These are phyloP conservation scores for Leuciscus waleckii DNA, from an alignment of 2,797 vertebrate genomes.

Conservation along the genomic window DNA sequence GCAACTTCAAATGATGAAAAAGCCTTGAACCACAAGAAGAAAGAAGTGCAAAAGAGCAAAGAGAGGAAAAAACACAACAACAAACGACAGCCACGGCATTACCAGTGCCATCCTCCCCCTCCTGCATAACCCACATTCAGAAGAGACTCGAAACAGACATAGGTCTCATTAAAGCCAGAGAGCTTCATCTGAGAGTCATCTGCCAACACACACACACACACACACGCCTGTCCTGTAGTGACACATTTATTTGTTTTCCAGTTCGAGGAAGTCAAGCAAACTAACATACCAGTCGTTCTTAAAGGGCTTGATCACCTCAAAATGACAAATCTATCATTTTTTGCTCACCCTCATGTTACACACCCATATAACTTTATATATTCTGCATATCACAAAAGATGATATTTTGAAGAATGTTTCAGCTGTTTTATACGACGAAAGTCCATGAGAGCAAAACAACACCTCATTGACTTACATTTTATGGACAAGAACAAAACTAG, in stretches of 20 bases:
- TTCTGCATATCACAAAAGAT: neutral
- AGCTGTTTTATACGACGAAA: neutral
- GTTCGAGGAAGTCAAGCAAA: neutral
- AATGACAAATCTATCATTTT: neutral
- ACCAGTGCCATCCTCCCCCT: constrained; percentile 4
- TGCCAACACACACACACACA: neutral
- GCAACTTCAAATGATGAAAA: constrained; percentile 27
- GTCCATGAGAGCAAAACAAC: no score
- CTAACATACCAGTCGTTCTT: neutral
- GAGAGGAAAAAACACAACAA: constrained; percentile 4
- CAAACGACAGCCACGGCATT: neutral
- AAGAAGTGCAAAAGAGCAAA: neutral
- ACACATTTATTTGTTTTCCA: neutral
- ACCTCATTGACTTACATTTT: no score
- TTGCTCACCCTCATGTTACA: no score
- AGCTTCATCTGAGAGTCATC: neutral
- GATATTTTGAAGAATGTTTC: neutral
- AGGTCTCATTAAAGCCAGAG: constrained; percentile 24
- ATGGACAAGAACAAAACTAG: no score
- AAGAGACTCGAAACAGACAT: constrained; percentile 2
- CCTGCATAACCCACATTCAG: constrained; percentile 35
- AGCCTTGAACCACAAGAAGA: neutral
- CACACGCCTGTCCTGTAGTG: neutral
- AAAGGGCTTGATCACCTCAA: neutral
- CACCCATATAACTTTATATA: neutral